Evolutionary conservation across 2,888 invertebrate species (phyloP), one percentile per base, ranked within the genome.

Genomic region (Synergus gifuensis): DNA sequence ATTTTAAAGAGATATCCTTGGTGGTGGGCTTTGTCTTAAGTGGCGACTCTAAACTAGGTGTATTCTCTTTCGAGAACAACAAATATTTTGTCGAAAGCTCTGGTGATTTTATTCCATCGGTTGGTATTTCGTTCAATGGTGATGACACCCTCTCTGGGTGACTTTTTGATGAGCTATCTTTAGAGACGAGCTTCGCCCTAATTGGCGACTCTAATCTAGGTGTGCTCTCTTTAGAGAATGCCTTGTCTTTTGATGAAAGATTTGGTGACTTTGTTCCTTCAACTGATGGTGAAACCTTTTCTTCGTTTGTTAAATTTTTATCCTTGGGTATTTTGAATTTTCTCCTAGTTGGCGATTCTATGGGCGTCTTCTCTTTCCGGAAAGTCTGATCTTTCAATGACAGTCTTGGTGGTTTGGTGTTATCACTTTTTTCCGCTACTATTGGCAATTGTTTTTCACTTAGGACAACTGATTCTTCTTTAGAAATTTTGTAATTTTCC

Each of bases 121-220:
- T 54, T 73, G 73, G 73, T 73, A 54, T 54, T 73, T 73, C 54
- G 73, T 73, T 73, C 54, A 54, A 73, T 73, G 36, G 73, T 73
- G 73, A 73, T 73, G 73, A 73, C 73, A 73, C 73, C 73, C 54
- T 36, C 49, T 73, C 73, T 73, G 73, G 73, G 73, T 73, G 73
- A 73, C 73, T 73, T 73, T 73, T 73, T 73, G 49, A 73, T 40
- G 73, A 49, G 54, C 73, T 73, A 73, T 73, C 73, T 73, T 73
- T 73, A 73, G 73, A 73, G 73, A 36, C 73, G 73, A 73, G 73
- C 73, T 73, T 73, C 73, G 73, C 73, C 73, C 73, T 73, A 73
- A 73, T 73, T 73, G 73, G 73, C 73, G 73, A 73, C 73, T 54
- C 73, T 40, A 54, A 73, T 73, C 49, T 73, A 73, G 73, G 54